Conservation (phyloP, 2,113 vertebrate genomes). For the Mastomys coucha region DNA sequence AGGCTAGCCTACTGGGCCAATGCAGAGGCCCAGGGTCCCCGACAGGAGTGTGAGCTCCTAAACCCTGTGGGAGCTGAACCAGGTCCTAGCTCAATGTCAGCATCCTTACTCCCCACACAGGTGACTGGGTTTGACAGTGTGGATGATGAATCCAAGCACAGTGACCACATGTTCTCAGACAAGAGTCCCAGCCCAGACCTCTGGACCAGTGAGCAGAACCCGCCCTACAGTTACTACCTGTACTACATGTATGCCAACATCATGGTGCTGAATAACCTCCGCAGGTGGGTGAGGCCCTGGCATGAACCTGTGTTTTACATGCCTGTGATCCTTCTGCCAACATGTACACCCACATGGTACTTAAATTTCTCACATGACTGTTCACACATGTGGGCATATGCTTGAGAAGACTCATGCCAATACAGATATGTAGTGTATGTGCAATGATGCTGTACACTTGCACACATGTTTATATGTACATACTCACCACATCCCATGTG, state of each 20-base stretch:
- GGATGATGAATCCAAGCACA: constrained; percentile 99
- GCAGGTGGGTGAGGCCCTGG: constrained; percentile 89
- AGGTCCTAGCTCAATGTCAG: background rate
- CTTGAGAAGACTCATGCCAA: too few relatives aligned
- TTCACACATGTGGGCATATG: background rate
- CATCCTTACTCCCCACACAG: constrained; percentile 82
- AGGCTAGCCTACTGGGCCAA: background rate
- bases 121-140: constrained; percentile 99
- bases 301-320: background rate
- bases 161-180: constrained; percentile 97
- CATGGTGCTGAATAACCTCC: constrained; percentile 99
- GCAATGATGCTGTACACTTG: background rate
- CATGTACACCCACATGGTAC: fast-evolving
- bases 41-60: background rate
- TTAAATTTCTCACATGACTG: background rate
- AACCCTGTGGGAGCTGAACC: background rate
- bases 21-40: background rate
- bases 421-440: fast-evolving
- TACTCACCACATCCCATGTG: background rate
- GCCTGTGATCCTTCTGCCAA: background rate
- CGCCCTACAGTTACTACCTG: constrained; percentile 98
- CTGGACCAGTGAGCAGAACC: constrained; percentile 95
- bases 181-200: constrained; percentile 96
- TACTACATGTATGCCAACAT: constrained; percentile 99
- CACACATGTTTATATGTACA: background rate